Evolutionary conservation across 37 sponge, comb jelly and placozoan species (phyloP).

Genomic region (Corticium candelabrum): DNA sequence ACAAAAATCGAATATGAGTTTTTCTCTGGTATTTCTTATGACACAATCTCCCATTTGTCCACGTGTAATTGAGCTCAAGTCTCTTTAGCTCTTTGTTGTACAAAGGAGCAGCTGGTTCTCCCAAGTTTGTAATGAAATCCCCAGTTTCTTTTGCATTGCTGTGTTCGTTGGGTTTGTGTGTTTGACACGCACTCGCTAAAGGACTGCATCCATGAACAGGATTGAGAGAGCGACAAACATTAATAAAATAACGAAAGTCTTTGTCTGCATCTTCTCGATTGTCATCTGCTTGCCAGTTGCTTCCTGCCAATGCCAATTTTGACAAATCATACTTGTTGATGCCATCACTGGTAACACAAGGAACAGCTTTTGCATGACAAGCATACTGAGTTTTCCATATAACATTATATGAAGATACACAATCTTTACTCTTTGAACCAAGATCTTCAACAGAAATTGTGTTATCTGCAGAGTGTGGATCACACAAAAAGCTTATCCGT

Average conservation of each 20-base stretch:
- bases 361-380: neutral
- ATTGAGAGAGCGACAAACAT: neutral
- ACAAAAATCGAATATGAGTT: neutral
- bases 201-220: slow-evolving; percentile 1
- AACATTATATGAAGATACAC: neutral
- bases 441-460: neutral
- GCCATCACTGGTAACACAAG: neutral
- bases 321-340: neutral
- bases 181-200: neutral
- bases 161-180: neutral
- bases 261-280: neutral
- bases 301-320: neutral
- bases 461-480: neutral
- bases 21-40: neutral
- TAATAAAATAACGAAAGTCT: neutral
- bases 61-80: neutral
- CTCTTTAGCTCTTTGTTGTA: neutral
- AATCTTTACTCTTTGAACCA: neutral
- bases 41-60: neutral
- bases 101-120: neutral
- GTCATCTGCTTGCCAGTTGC: neutral
- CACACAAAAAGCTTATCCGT: neutral
- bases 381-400: neutral
- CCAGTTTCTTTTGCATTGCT: neutral
- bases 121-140: neutral